Evolutionary conservation across 2,888 invertebrate species (phyloP), one percentile per base, ranked within the genome.

Genomic region (Beris chalybata): DNA sequence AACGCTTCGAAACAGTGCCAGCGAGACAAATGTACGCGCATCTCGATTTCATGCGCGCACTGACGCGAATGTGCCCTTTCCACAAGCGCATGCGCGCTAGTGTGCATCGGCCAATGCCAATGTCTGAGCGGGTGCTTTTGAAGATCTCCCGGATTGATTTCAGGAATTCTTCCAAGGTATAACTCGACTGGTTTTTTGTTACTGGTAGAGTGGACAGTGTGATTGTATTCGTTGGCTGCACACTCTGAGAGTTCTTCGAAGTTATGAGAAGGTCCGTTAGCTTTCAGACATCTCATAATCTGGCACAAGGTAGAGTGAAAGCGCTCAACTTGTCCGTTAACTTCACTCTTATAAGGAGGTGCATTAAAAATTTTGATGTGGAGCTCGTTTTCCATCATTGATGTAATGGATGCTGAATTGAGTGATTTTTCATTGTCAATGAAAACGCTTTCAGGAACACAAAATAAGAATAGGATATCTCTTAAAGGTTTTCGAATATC

Each of bases 241-340:
- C 65, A 32, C 32, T 70, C 67, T 4, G 70, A 48, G 0, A 71
- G 59, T 43, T 70, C 70, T n/a, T 69, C 55, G 63, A 71, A 70
- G 4, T 65, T 64, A 15, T 66, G 57, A 22, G 50, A 29, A 12
- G 22, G 44, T 13, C 45, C 53, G 43, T 71, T 66, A 3, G 52
- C 11, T 44, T 69, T 69, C 2, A 70, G 55, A 45, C 70, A 71
- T 47, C 72, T 59, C 67, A 71, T 67, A 29, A 72, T 71, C 56
- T 71, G 69, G 4, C 38, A 38, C 5, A 55, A 29, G 5, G 38
- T 43, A 5, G 55, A 55, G 22, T 55, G 55, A 29, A 38, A 55
- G 2, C 55, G 32, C 15, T 55, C 55, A 9, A 31, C 57, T 29
- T 44, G 57, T 44, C 57, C 57, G 45, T 66, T 66, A 7, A 59